These are phyloP conservation scores for Leuciscus waleckii DNA, from an alignment of 2,797 vertebrate genomes.

Conservation along the genomic window DNA sequence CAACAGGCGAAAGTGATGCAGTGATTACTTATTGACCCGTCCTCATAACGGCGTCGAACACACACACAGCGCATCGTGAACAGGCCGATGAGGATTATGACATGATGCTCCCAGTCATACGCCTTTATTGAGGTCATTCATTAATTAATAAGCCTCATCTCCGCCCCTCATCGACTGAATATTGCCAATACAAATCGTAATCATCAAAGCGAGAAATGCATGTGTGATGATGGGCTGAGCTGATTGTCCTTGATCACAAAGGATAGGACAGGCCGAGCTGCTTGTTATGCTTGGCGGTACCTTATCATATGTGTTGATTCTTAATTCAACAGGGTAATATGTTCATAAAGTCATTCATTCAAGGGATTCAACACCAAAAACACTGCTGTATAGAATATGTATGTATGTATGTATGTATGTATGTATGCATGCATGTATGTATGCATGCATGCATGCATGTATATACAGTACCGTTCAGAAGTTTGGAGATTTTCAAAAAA, in stretches of 20 bases:
- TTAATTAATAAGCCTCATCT: constrained; percentile 86
- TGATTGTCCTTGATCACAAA: constrained; percentile 33
- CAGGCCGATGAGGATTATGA: constrained; percentile 91
- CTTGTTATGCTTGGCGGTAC: not conserved
- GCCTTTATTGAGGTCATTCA: constrained; percentile 89
- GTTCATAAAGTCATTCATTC: constrained; percentile 4
- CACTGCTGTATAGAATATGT: not conserved
- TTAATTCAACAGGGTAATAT: not conserved
- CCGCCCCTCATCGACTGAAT: constrained; percentile 82
- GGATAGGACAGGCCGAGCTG: constrained; percentile 1
- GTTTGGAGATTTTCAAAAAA: not conserved
- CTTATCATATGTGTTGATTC: constrained; percentile 32
- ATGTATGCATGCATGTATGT: too few species aligned
- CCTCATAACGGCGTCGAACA: constrained; percentile 78
- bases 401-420: too few species aligned
- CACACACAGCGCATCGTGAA: constrained; percentile 85
- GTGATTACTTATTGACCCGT: constrained; percentile 88
- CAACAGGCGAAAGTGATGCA: constrained; percentile 61
- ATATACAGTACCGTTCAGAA: not conserved
- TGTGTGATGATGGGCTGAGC: constrained; percentile 36
- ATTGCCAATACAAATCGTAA: constrained; percentile 87
- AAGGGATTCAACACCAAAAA: not conserved
- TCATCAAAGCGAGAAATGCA: constrained; percentile 73
- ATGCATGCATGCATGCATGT: too few species aligned
- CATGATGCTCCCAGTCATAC: constrained; percentile 83